phyloP scores from a whole-genome alignment of 2,113 vertebrate species.

The Tragulus kanchil region DNA sequence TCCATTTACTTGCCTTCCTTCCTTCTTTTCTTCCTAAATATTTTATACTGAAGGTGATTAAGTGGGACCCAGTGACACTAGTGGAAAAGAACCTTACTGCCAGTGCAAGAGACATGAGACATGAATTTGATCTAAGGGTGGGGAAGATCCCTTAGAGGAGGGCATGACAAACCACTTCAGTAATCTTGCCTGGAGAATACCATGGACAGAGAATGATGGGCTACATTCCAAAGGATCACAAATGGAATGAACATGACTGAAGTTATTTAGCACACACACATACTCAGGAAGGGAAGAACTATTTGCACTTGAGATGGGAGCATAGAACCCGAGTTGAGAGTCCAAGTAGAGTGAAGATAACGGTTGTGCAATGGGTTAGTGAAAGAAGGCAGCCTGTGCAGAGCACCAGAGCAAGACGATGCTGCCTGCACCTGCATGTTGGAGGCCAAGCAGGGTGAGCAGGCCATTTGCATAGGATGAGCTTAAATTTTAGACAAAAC shows the following conservation, averaged over 20 bases:
- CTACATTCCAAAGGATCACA: too few species aligned
- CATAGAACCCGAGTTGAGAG: background rate
- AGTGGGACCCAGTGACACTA: background rate
- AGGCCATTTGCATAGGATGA: rapidly evolving
- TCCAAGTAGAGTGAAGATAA: rapidly evolving
- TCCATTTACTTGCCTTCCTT: background rate
- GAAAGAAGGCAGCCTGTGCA: rapidly evolving
- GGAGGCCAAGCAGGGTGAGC: rapidly evolving
- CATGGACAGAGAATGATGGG: too few species aligned
- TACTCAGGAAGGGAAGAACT: background rate
- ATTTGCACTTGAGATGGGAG: rapidly evolving
- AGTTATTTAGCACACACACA: too few species aligned
- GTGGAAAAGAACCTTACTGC: too few species aligned
- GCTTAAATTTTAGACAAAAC: background rate
- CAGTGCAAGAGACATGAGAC: too few species aligned
- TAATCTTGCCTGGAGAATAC: too few species aligned
- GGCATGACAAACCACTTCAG: too few species aligned
- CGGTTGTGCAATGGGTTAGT: rapidly evolving
- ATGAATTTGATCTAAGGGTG: too few species aligned
- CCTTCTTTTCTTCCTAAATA: background rate
- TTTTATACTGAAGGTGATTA: background rate
- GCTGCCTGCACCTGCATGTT: rapidly evolving
- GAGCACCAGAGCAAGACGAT: rapidly evolving
- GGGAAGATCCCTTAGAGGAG: too few species aligned
- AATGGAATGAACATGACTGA: too few species aligned